Evolutionary conservation across 1,140 invertebrate genomes (phyloP).

Genomic region (Archegozetes longisetosus): DNA sequence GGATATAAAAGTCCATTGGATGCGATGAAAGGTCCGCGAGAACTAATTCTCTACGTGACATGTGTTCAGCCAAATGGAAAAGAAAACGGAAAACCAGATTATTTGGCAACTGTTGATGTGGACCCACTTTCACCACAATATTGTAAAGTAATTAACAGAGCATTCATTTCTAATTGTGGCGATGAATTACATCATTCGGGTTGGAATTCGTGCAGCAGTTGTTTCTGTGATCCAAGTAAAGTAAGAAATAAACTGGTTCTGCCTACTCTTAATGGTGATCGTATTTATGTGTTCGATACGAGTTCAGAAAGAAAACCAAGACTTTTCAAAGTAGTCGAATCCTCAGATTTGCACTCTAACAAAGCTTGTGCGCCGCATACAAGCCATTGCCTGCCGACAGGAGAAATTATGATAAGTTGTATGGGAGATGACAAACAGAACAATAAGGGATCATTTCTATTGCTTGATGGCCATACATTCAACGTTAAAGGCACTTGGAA

Average conservation of each 20-base stretch:
- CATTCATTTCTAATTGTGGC: conserved; percentile 52
- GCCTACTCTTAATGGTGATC: conserved; percentile 60
- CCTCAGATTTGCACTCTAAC: conserved; percentile 44
- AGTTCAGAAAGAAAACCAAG: conserved; percentile 7
- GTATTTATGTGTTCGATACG: conserved; percentile 56
- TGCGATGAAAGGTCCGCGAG: conserved; percentile 60
- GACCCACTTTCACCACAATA: conserved; percentile 72
- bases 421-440: conserved; percentile 68
- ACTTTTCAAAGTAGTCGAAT: conserved; percentile 34
- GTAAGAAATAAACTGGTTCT: conserved; percentile 61
- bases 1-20: conserved; percentile 43
- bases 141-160: conserved; percentile 46
- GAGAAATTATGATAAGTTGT: conserved; percentile 85
- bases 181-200: conserved; percentile 90
- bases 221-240: conserved; percentile 44
- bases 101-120: conserved; percentile 76
- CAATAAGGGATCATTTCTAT: conserved; percentile 55
- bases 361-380: conserved; percentile 76
- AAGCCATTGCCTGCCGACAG: conserved; percentile 72
- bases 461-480: conserved; percentile 68
- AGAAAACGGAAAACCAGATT: conserved; percentile 48
- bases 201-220: conserved; percentile 92
- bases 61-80: conserved; percentile 53
- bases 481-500: conserved; percentile 36
- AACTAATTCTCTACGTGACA: conserved; percentile 72